Base-by-base conservation (phyloP, 2,888 invertebrate genomes). In the Pseudoips prasinana region DNA sequence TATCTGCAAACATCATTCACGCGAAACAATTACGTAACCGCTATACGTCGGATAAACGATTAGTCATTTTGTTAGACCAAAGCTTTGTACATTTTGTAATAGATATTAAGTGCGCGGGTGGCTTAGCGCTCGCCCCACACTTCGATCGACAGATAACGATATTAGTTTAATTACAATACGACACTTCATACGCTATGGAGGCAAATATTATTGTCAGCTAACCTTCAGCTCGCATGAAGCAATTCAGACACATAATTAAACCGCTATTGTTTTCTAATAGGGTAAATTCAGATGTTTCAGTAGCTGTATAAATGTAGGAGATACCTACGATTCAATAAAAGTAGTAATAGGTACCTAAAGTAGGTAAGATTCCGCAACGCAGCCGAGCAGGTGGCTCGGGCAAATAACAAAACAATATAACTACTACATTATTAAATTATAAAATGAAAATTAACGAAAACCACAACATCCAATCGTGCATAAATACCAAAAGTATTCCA, bases 21-120 rank as follows among this genome's bases (percentile, higher is more conserved):
- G 39, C 29, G 25, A 37, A 55, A 55, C 48, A 51, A 55, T 51
- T 37, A 47, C 29, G 29, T 38, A 46, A 50, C 28, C 25, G 8
- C 27, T 33, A 39, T 33, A 31, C 34, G 18, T 33, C 23, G 32
- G 20, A 46, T 42, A 27, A 29, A 29, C 31, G 46, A 50, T 39
- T 34, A 36, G 29, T 46, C 43, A 39, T 29, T 22, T 39, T 18
- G 33, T 29, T 35, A 33, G 39, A 30, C 23, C 23, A 35, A 34
- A 39, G 29, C 29, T 14, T 46, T 42, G 32, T 19, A 8, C 28
- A 14, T 31, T 32, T 28, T 28, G 35, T 43, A 33, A 35, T 35
- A 18, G 25, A 24, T 22, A 22, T 22, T 26, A 9, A 9, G 25
- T 7, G 11, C 25, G 22, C 27, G 26, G 39, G 38, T 28, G 39